Conservation (phyloP, 2,888 invertebrate genomes). For the Hololepta plana region DNA sequence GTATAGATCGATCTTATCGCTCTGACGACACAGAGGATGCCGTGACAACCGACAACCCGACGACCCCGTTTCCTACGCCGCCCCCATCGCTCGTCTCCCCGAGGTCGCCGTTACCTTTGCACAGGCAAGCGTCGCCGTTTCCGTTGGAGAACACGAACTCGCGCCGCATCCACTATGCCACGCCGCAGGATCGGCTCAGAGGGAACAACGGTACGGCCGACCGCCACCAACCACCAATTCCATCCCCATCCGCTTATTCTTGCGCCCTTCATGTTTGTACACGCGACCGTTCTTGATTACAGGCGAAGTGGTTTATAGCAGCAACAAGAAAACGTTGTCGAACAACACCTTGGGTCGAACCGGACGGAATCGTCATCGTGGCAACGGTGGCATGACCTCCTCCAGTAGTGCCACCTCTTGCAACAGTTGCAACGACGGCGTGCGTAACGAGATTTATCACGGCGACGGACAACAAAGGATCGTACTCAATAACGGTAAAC, state of each 20-base stretch:
- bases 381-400: constrained; percentile 34
- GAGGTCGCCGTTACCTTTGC: constrained; percentile 38
- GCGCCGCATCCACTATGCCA: constrained; percentile 34
- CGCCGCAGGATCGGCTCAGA: constrained; percentile 26
- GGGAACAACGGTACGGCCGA: constrained; percentile 23
- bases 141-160: constrained; percentile 48
- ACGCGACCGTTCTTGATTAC: constrained; percentile 9
- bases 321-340: constrained; percentile 22
- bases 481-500: constrained; percentile 24
- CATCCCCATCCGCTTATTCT: constrained; percentile 1
- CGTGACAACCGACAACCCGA: constrained; percentile 34
- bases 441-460: constrained; percentile 22
- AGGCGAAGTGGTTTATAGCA: constrained; percentile 13
- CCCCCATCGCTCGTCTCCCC: constrained; percentile 32
- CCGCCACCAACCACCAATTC: no score
- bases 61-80: constrained; percentile 34
- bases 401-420: constrained; percentile 35
- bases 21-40: constrained; percentile 52
- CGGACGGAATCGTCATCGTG: constrained; percentile 25
- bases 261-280: constrained; percentile 4
- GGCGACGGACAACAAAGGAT: constrained; percentile 21
- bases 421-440: constrained; percentile 24
- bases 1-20: constrained; percentile 53
- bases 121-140: constrained; percentile 50
- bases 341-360: constrained; percentile 24